phyloP scores from a whole-genome alignment of 2,888 invertebrate genomes.

The Sarcophaga caerulescens region DNA sequence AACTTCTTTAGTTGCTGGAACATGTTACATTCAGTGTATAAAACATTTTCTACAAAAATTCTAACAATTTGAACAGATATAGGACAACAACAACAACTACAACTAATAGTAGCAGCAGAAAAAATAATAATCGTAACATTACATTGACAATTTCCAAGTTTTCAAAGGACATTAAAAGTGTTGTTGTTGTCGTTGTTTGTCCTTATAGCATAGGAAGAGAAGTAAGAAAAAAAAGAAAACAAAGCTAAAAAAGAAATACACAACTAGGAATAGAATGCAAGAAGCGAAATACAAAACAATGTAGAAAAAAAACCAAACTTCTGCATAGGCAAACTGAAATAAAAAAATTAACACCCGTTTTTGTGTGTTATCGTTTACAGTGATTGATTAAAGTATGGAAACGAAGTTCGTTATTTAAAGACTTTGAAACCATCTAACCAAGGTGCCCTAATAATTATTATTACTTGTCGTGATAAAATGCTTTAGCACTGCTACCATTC shows the following conservation, averaged over 20 bases:
- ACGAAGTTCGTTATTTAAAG: no score
- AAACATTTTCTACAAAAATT: background rate
- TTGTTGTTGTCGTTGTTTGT: background rate
- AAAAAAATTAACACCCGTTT: no score
- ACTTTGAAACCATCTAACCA: no score
- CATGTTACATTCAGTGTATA: background rate
- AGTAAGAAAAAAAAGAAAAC: background rate
- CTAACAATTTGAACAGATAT: conserved; percentile 32
- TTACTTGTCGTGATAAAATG: no score
- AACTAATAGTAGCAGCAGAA: conserved; percentile 11
- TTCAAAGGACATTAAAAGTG: conserved; percentile 51
- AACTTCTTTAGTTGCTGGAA: conserved; percentile 14
- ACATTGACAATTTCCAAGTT: conserved; percentile 37
- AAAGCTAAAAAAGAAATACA: background rate
- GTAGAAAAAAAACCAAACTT: background rate
- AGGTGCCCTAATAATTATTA: no score
- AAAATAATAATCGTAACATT: background rate
- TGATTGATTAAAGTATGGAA: no score
- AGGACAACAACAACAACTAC: background rate
- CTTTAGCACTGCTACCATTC: no score
- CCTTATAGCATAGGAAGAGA: conserved; percentile 4
- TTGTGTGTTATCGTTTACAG: no score
- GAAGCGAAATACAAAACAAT: background rate
- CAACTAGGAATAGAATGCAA: conserved; percentile 22
- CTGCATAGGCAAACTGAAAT: background rate